Evolutionary conservation across 2,888 invertebrate species (phyloP), one percentile per base, ranked within the genome.

Genomic region (Acheta domesticus): DNA sequence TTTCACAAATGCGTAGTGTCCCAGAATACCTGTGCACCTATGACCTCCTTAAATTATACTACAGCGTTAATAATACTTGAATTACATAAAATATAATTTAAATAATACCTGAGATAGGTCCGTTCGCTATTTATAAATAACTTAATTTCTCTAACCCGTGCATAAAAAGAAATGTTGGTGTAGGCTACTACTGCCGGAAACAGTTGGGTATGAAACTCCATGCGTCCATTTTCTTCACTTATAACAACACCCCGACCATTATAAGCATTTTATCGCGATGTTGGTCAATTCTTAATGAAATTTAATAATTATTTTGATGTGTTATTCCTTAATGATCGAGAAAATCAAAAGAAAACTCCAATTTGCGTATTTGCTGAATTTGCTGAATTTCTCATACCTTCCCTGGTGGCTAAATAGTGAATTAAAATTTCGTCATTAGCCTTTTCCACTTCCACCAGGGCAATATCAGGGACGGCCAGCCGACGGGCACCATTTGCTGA

Each of bases 81-180:
- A 21, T n/a, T 23, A 23, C 20, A 75, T 16, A 21, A 75, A 75
- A 49, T 73, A 75, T 49, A 79, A 81, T 76, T 79, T 74, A 76
- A 79, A 79, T 80, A 79, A 78, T 83, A 84, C 84, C 84, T 84
- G 83, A 83, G 82, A 82, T 81, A 82, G 83, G 83, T 83, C 84
- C 83, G 82, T 84, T 83, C 82, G 83, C 83, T 84, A 83, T 82
- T 83, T 83, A 84, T 84, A 84, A 84, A 84, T 84, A 85, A 84
- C 83, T 84, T 83, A 84, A 83, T 84, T 84, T 84, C 83, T 83
- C 83, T 83, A 84, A 83, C 84, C 84, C 84, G 83, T 84, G 84
- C 84, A 84, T 84, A 84, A 84, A 84, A 85, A 84, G 84, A 84
- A 84, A 85, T 84, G 84, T 85, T 84, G 83, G 82, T 82, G 83